Evolutionary conservation across 1,140 invertebrate genomes (phyloP), one percentile per base, ranked within the genome.

Genomic region (Drosophila nannoptera): DNA sequence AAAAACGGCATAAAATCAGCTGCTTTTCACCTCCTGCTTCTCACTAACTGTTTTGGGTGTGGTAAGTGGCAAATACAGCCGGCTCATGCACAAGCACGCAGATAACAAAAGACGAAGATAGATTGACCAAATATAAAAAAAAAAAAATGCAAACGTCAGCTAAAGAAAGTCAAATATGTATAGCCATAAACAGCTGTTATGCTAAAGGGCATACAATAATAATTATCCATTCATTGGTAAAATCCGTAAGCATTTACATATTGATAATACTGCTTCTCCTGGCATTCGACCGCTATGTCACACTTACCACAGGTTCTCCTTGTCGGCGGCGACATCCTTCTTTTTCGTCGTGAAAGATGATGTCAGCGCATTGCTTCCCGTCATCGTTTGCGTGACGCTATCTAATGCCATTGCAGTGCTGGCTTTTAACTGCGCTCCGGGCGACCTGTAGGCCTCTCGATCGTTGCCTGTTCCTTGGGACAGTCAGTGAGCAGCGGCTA

Each of bases 261-360:
- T 12, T 33, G 22, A 22, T 2, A 22, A 2, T 22, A 22, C 22
- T 22, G 22, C 22, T 22, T 22, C 22, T 22, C 22, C 22, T 22
- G 22, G 22, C 22, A 22, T 22, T 22, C 22, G 1, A 1, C 2
- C 4, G 8, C 1, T 35, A 4, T 9, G 49, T 36, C 6, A 0
- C 58, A 88, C 87, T 88, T 50, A 88, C 87, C 87, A 88, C 65
- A 88, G 69, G 48, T 88, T 88, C 68, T 88, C 87, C 78, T 88
- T 88, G 50, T 88, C 87, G 56, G 73, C 66, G 9, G 74, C 73
- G 62, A 80, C 73, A 86, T 87, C 87, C 80, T 88, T 88, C 73
- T 88, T 88, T 14, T 83, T 82, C 11, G 66, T 71, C 14, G 87
- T 88, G 48, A 88, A 88, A 63, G 87, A 88, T 88, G 87, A 88